A percentile compares a stretch with the other conserved stretches of the same genome.
Conservation (phyloP, 2,113 vertebrate genomes). For the Empidonax traillii region DNA sequence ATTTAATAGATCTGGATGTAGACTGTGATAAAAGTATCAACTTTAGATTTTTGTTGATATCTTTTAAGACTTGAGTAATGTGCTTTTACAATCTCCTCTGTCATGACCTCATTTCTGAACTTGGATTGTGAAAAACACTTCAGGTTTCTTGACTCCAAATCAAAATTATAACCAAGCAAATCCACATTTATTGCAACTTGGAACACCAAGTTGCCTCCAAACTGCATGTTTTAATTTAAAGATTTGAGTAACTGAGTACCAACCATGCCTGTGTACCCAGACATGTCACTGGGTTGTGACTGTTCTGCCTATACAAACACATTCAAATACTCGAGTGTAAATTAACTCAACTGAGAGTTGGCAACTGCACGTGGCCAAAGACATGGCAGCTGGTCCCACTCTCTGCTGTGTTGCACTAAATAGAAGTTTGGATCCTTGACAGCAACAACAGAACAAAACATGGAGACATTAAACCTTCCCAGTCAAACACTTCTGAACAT, state of each 20-base stretch:
- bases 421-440: background rate
- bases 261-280: background rate
- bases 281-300: rapidly evolving
- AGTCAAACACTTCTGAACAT: background rate
- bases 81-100: background rate
- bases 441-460: background rate
- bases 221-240: background rate
- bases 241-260: background rate
- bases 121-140: background rate
- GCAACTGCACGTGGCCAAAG: background rate
- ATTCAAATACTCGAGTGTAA: background rate
- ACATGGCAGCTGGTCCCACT: background rate
- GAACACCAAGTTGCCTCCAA: background rate
- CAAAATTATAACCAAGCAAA: background rate
- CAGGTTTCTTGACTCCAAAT: background rate
- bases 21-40: background rate
- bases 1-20: background rate
- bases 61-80: background rate
- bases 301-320: background rate
- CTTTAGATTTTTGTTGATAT: background rate
- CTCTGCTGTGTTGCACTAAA: background rate
- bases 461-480: background rate
- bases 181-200: background rate
- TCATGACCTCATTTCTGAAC: background rate
- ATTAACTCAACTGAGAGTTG: background rate